Evolutionary conservation across 2,797 vertebrate species (phyloP), one percentile per base, ranked within the genome.

Genomic region (Chrysocyon brachyurus): DNA sequence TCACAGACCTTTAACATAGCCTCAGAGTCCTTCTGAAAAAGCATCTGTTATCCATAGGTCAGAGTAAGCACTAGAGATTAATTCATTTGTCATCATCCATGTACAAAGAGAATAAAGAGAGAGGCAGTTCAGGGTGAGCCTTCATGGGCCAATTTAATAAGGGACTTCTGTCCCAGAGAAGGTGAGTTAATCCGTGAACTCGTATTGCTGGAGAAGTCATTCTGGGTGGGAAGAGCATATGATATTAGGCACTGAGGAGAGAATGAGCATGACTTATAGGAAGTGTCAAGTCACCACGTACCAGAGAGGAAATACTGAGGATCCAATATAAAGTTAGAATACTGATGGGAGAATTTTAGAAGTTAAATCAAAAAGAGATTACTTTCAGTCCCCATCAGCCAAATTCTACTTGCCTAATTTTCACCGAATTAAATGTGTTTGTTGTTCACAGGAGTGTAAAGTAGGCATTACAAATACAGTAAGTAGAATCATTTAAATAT

Each of bases 391-490:
- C 8, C 12, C 11, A 12, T 36, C 61, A 36, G 8, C 52, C 72
- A 85, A 31, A 59, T 77, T 79, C 64, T 22, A 66, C 73, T 87
- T 91, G 49, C 19, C 61, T 36, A 61, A 7, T 82, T 96, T 97
- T 94, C 31, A 81, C 36, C 24, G 9, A 31, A 12, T 64, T 96
- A 66, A 77, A 19, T 90, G 3, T 78, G 33, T 95, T 90, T 54
- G 15, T 54, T 87, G 52, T 79, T n/a, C 52, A 52, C 36, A 49
- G n/a, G 9, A 82, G 9, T 66, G 6, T 61, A 75, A 59, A 66
- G 28, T 52, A 12, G 63, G 10, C 54, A 63, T 82, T 24, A 57
- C 63, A 56, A 84, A 85, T 68, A 87, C 15, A 36, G 2, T 59
- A 61, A 70, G 56, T 63, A 82, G 40, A 94, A 68, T 78, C 36